These are phyloP conservation scores for Orchesellides sinensis DNA, from an alignment of 2,888 invertebrate genomes.

Conservation along the genomic window DNA sequence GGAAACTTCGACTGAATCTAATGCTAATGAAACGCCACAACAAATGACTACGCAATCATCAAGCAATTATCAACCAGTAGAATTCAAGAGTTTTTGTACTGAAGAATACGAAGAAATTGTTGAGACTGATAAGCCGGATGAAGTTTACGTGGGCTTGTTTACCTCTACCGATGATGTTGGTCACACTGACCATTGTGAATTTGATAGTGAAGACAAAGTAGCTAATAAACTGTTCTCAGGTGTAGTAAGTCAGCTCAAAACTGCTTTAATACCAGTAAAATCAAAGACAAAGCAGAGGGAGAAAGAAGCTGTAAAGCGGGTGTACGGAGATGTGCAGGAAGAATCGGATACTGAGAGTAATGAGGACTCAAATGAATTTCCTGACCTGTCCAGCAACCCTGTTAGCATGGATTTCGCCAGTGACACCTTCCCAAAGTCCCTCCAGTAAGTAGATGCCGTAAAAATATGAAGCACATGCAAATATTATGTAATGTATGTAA, in stretches of 20 bases:
- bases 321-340: neutral
- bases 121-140: neutral
- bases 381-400: no score
- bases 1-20: neutral
- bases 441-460: no score
- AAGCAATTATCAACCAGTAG: neutral
- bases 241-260: constrained; percentile 29
- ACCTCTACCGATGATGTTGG: neutral
- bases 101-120: neutral
- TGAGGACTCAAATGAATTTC: no score
- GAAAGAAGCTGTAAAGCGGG: constrained; percentile 4
- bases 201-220: neutral
- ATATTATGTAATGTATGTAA: no score
- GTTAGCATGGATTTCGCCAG: no score
- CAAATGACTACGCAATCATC: no score
- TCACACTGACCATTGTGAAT: neutral
- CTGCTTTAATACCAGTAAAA: constrained; percentile 16
- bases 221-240: neutral
- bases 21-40: neutral
- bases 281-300: constrained; percentile 26
- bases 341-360: neutral
- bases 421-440: no score
- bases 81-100: neutral
- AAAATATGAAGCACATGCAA: no score
- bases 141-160: neutral